Evolutionary conservation across 2,888 invertebrate species (phyloP), one percentile per base, ranked within the genome.

Genomic region (Ecliptopera silaceata): DNA sequence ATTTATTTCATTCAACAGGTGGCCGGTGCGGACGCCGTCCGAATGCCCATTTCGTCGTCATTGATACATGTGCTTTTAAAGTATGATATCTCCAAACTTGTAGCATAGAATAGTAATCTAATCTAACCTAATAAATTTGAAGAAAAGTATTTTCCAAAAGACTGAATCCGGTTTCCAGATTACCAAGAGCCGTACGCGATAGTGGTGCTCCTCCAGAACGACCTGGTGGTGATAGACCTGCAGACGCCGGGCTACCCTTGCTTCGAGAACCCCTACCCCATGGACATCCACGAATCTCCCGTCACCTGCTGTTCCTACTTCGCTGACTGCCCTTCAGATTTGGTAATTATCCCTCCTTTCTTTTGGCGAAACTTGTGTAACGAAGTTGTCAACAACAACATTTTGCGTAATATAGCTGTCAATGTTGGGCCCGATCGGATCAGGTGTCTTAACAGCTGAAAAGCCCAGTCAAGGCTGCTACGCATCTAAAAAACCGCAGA

Each of bases 211-310:
- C 95, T 99, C 71, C 98, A 98, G 92, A 97, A 98, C 92, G 99
- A 99, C 92, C 93, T 99, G 84, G 98, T 99, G 82, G 96, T 99
- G 78, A 97, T 99, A 84, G 99, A 99, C 92, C 94, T 99, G 79
- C 95, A 96, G 81, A 96, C 97, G 46, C 94, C 96, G 58, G 99
- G 99, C 81, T 99, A 98, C 92, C 99, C 99, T 18, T 98, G 98
- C 91, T 97, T 99, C 92, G 99, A 99, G 92, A 99, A 99, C 92
- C 99, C 99, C 41, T 99, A 99, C 92, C 98, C 99, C 63, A 99
- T 99, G 98, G 99, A 99, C 92, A 94, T 99, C 71, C 99, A 99
- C 92, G 99, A 99, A 92, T 98, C 98, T 49, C 97, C 99, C 17
- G 99, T 99, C 77, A 99, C 99, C 55, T 97, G 97, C 91, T 97